These are phyloP conservation scores for Cryptocephalus primarius DNA, from an alignment of 2,888 invertebrate genomes.

Conservation along the genomic window DNA sequence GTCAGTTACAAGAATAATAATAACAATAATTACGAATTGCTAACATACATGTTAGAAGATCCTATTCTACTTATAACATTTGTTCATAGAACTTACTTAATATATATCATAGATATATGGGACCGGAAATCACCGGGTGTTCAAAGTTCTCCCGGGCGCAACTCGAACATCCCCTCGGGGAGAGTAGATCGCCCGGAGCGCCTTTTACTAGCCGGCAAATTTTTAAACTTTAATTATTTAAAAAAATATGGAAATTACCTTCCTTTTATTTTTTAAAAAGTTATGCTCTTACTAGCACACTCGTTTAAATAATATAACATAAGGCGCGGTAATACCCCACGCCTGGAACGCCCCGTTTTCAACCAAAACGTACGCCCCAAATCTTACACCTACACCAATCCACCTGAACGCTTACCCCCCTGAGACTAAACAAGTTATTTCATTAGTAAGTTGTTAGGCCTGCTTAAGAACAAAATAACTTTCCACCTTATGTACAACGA, in stretches of 20 bases:
- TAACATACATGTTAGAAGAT: neutral
- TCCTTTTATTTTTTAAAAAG: conserved; percentile 24
- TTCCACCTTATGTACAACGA: conserved; percentile 12
- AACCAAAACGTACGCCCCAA: neutral
- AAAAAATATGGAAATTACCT: conserved; percentile 43
- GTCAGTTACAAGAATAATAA: neutral
- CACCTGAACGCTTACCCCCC: conserved; percentile 5
- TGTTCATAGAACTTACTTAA: conserved; percentile 92
- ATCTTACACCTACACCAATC: conserved; percentile 6
- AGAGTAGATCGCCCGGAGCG: too few relatives aligned
- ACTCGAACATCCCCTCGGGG: neutral
- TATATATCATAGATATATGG: conserved; percentile 99
- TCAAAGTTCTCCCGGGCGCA: conserved; percentile 15
- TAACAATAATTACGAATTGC: neutral
- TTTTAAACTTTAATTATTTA: conserved; percentile 29
- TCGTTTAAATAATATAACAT: neutral
- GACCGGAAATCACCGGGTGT: conserved; percentile 51
- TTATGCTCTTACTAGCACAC: neutral
- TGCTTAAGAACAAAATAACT: conserved; percentile 8
- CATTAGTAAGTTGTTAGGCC: conserved; percentile 1
- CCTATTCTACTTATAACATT: conserved; percentile 6
- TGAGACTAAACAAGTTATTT: neutral
- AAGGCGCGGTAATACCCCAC: conserved; percentile 32
- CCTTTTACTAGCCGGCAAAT: conserved; percentile 34
- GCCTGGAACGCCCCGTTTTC: conserved; percentile 1